Conservation (phyloP, 2,888 invertebrate species). For the Sclerodermus sp. region DNA sequence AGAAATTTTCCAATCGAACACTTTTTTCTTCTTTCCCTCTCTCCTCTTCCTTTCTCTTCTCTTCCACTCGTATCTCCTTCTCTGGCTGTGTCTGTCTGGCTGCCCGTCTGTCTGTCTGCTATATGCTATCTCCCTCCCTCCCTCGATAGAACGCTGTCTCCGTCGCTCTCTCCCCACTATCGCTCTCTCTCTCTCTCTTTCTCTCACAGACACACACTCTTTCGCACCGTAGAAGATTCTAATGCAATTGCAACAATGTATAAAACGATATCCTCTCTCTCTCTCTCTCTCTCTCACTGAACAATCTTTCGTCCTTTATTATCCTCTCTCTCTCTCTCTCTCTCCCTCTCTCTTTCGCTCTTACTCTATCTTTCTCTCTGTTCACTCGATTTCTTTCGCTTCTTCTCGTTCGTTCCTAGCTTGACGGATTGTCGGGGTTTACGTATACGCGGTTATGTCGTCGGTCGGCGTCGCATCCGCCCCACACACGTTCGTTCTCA, state of each 20-base stretch:
- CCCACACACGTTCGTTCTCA: slow-evolving; percentile 17
- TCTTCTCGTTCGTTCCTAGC: not conserved
- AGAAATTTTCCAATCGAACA: too few relatives aligned
- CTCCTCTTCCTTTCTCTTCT: too few relatives aligned
- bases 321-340: not conserved
- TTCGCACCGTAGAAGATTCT: too few relatives aligned
- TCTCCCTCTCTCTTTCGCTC: slow-evolving; percentile 2
- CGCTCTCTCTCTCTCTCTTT: too few relatives aligned
- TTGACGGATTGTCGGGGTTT: slow-evolving; percentile 54
- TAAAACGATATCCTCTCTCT: slow-evolving; percentile 24
- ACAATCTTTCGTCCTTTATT: not conserved
- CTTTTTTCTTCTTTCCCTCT: too few relatives aligned
- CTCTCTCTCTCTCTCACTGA: slow-evolving; percentile 6
- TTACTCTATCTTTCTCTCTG: slow-evolving; percentile 8
- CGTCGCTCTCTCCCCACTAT: too few relatives aligned
- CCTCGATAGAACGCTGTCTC: too few relatives aligned
- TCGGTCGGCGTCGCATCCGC: slow-evolving; percentile 35
- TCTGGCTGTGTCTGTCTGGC: too few relatives aligned
- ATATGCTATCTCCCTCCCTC: too few relatives aligned
- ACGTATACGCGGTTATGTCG: slow-evolving; percentile 42
- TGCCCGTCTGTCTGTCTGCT: too few relatives aligned
- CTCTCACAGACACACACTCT: too few relatives aligned
- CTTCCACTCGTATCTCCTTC: not conserved
- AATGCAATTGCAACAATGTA: too few relatives aligned
- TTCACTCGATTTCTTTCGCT: not conserved